Evolutionary conservation across 2,888 invertebrate genomes (phyloP).

Genomic region (Machimus rusticus): DNA sequence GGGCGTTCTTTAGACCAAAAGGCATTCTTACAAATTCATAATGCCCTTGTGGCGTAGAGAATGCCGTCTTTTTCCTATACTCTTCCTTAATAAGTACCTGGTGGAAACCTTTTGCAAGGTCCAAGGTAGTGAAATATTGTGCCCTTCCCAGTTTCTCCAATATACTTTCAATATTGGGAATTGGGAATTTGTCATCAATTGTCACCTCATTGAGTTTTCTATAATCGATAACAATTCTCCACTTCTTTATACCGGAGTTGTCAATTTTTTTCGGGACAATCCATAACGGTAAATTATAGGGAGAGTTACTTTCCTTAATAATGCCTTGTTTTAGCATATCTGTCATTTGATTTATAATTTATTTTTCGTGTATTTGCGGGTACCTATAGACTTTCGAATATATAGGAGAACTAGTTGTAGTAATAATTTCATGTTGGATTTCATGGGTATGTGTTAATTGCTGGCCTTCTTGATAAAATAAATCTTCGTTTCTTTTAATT

Average conservation of each 20-base stretch:
- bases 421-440: conserved; percentile 41
- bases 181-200: conserved; percentile 7
- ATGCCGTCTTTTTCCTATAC: conserved; percentile 38
- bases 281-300: conserved; percentile 33
- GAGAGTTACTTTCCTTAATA: conserved; percentile 38
- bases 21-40: conserved; percentile 20
- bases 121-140: no score
- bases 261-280: neutral
- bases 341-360: neutral
- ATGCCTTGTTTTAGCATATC: conserved; percentile 21
- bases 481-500: conserved; percentile 20
- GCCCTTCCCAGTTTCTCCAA: conserved; percentile 7
- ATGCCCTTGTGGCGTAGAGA: conserved; percentile 30
- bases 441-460: conserved; percentile 38
- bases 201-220: conserved; percentile 32
- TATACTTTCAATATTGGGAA: conserved; percentile 10
- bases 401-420: conserved; percentile 38
- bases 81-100: conserved; percentile 38
- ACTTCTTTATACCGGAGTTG: conserved; percentile 40
- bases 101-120: conserved; percentile 46
- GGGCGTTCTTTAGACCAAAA: neutral
- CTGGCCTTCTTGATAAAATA: conserved; percentile 43
- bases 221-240: conserved; percentile 43
- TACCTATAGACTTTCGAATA: conserved; percentile 45
- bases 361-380: conserved; percentile 26